Evolutionary conservation across 1,140 invertebrate genomes (phyloP), one percentile per base, ranked within the genome.

Genomic region (Bombus superbus): DNA sequence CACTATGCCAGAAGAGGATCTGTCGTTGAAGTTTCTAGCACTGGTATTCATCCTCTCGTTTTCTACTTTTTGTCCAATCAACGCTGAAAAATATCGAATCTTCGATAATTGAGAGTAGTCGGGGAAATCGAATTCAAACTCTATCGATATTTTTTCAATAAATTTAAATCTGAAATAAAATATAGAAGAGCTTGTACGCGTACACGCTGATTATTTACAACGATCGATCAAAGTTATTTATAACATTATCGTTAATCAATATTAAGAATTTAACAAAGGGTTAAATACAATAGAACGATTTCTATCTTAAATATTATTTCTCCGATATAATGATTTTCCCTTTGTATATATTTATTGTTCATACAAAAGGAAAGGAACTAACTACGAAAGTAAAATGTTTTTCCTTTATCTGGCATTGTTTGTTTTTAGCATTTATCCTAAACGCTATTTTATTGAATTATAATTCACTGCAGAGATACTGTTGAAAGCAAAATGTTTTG

Each of bases 21-120:
- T 94, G 0, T 94, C 94, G 15, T 85, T 94, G 42, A 94, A 94
- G 81, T 94, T 93, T 80, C 92, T 94, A 38, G 94, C 94, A 22
- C 85, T 94, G 88, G 94, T 94, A 85, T 3, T 47, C 25, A 4
- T 72, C 25, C 5, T 47, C 22, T 47, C 22, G 1, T 59, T 38
- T 71, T 38, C n/a, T n/a, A n/a, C 28, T 1, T n/a, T 13, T 62
- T 5, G 9, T 3, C 25, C 28, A 28, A 59, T 28, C 8, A 22
- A 59, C 57, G 57, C 0, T 53, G 47, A 53, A 22, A 22, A 53
- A 22, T 22, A 18, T 53, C 47, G 47, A 53, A 53, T 8, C 6
- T 0, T 53, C 6, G 6, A 53, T 22, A 53, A 53, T 53, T 53
- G 47, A 22, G 18, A 53, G 6, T 53, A 22, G 18, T 53, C 18